Percentiles rank a stretch among this genome's conserved stretches.
Conservation (phyloP, 2,113 vertebrate genomes). For the Sceloporus undulatus region DNA sequence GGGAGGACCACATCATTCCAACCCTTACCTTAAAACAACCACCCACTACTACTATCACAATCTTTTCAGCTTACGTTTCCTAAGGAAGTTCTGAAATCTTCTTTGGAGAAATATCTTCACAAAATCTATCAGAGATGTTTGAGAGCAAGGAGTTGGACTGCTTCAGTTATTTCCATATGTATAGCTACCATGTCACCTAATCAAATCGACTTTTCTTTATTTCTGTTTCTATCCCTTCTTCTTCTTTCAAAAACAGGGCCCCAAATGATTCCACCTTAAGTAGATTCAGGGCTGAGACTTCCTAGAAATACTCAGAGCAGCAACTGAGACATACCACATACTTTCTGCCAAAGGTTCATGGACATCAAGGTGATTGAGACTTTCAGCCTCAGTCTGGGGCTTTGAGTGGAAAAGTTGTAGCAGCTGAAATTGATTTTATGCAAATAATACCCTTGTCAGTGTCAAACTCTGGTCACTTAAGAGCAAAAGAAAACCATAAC, state of each 20-base stretch:
- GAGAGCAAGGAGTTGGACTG: not conserved
- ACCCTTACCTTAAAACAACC: too few species aligned
- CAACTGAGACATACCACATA: not conserved
- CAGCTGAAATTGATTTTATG: too few species aligned
- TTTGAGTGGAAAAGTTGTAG: not conserved
- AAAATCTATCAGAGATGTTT: constrained; percentile 5
- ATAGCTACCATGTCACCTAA: not conserved
- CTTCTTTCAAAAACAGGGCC: not conserved
- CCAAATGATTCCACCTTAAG: too few species aligned
- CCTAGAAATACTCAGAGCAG: not conserved
- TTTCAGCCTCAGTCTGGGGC: not conserved
- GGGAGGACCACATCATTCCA: too few species aligned
- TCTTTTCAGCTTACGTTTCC: not conserved
- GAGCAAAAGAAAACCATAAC: not conserved
- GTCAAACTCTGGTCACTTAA: not conserved
- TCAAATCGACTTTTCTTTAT: not conserved
- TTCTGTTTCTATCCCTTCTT: not conserved
- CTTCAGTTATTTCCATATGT: not conserved
- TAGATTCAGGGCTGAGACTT: not conserved
- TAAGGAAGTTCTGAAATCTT: not conserved
- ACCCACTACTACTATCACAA: too few species aligned
- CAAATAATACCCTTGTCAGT: not conserved
- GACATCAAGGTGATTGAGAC: not conserved
- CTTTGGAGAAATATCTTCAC: not conserved
- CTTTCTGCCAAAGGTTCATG: not conserved